Evolutionary conservation across 2,113 vertebrate genomes (phyloP), one percentile per base, ranked within the genome.

Genomic region (Scytalopus superciliaris): DNA sequence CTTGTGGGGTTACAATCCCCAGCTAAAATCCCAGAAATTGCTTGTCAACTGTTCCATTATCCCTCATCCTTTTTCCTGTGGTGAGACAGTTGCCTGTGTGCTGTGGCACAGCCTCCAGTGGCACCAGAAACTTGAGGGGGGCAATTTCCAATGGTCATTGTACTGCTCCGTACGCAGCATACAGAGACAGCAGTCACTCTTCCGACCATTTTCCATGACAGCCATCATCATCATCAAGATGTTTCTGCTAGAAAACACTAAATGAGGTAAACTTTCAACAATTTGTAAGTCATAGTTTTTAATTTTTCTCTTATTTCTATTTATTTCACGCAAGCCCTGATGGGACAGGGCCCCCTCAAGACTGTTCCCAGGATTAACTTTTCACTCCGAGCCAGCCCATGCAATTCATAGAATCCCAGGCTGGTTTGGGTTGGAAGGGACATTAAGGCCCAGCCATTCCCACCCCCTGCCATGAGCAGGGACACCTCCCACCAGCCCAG

Each of bases 161-260:
- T 14, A 31, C 25, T 70, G 40, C 25, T 69, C 60, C 8, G 0
- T 7, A 0, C 1, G 6, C 2, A 40, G 37, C 19, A 68, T 22
- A 57, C 45, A 31, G 35, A 63, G 30, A 74, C 45, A 74, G 35
- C 69, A 85, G 45, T 3, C 4, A 30, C 55, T 80, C 49, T 64
- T 23, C 44, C 52, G n/a, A 45, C 12, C 35, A 44, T 55, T 73
- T 57, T 77, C 70, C 7, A 6, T 56, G 64, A 59, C 10, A 53
- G 69, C 44, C 35, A 64, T 27, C 44, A 70, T n/a, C 59, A 50
- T 50, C 49, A 50, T n/a, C n/a, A n/a, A 49, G 42, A 44, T n/a
- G 17, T 19, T 70, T 60, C 33, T 2, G 2, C 76, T 40, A 50
- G 24, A 49, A 79, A 40, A 35, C 1, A 9, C 27, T 44, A 73